Evolutionary conservation across 2,113 vertebrate species (phyloP).

Genomic region (Channa argus): DNA sequence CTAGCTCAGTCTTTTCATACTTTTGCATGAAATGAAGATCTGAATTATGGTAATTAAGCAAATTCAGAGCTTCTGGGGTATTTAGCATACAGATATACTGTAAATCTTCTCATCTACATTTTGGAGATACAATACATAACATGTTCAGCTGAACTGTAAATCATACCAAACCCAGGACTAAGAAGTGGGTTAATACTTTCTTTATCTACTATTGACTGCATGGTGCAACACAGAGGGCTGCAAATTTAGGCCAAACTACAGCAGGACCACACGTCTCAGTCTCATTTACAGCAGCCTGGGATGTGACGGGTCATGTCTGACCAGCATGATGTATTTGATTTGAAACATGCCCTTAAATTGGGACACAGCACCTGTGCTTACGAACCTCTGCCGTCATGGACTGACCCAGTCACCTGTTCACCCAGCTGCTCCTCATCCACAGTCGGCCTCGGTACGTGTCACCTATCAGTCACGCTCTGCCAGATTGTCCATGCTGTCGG

Average conservation of each 20-base stretch:
- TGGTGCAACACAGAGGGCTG: background rate
- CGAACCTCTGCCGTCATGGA: conserved; percentile 5
- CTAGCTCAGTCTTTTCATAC: too few species aligned
- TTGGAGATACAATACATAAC: too few species aligned
- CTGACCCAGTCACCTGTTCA: conserved; percentile 28
- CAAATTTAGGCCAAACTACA: background rate
- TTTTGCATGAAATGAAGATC: too few species aligned
- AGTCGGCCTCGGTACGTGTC: conserved; percentile 1
- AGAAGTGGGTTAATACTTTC: too few species aligned
- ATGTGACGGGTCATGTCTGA: background rate
- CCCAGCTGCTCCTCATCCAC: conserved; percentile 51
- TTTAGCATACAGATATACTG: too few species aligned
- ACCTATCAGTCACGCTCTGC: conserved; percentile 27
- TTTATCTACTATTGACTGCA: too few species aligned
- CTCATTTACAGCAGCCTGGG: background rate
- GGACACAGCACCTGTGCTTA: conserved; percentile 17
- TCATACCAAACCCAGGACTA: too few species aligned
- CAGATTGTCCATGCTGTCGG: background rate
- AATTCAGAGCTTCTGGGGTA: too few species aligned
- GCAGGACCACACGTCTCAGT: background rate
- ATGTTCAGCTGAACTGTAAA: too few species aligned
- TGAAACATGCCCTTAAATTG: conserved; percentile 6
- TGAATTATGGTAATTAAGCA: too few species aligned
- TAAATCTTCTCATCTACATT: too few species aligned
- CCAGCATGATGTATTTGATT: background rate